phyloP scores from a whole-genome alignment of 2,888 invertebrate species.

The Therioaphis trifolii region DNA sequence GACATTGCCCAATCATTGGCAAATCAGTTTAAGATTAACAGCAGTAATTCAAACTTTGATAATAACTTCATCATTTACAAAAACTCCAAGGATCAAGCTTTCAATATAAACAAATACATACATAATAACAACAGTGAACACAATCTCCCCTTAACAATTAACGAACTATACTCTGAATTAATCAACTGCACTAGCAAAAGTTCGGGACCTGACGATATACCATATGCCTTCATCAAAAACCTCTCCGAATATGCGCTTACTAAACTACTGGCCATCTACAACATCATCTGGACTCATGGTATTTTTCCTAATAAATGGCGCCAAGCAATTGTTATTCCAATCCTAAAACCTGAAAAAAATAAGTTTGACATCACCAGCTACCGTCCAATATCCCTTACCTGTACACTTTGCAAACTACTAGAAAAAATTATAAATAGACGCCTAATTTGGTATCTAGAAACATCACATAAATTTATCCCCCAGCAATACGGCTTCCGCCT shows the following conservation, averaged over 20 bases:
- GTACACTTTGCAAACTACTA: background rate
- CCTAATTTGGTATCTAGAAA: background rate
- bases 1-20: too few relatives aligned
- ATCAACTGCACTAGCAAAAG: background rate
- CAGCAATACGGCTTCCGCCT: too few relatives aligned
- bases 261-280: background rate
- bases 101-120: too few relatives aligned
- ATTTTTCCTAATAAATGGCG: conserved; percentile 5
- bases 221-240: background rate
- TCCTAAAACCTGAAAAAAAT: conserved; percentile 1
- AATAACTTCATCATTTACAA: too few relatives aligned
- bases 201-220: background rate
- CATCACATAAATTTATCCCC: background rate
- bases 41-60: too few relatives aligned
- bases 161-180: background rate
- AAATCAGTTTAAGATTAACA: too few relatives aligned
- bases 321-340: background rate
- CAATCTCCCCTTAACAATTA: background rate
- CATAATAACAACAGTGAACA: background rate
- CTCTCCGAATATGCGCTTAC: background rate
- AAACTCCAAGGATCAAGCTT: too few relatives aligned
- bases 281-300: background rate
- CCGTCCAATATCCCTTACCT: background rate
- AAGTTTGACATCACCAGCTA: background rate
- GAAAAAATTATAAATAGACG: background rate